Percentiles rank a stretch among this genome's conserved stretches.
phyloP scores from a whole-genome alignment of 2,797 vertebrate genomes.

The Orientallactaga sibirica region DNA sequence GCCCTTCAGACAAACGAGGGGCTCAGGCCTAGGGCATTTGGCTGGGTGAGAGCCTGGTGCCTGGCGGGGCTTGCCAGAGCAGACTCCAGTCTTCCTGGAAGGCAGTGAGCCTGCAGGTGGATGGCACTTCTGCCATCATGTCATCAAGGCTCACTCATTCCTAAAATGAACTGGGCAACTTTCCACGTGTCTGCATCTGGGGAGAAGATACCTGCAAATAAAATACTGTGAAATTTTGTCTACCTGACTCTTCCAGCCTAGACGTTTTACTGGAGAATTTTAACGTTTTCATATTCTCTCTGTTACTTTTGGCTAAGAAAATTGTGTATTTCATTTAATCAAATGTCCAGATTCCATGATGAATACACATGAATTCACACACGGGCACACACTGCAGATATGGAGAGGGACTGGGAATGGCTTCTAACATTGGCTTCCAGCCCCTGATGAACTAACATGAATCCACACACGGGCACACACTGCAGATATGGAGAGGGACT shows the following conservation, averaged over 20 bases:
- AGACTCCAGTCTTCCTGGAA: not conserved
- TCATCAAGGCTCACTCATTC: not conserved
- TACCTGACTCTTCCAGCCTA: not conserved
- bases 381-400: no score
- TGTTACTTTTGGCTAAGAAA: not conserved
- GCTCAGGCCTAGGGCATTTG: not conserved
- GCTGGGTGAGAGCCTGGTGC: not conserved
- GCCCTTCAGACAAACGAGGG: fast-evolving
- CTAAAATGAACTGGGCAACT: fast-evolving
- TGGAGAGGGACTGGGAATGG: no score
- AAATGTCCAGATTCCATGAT: fast-evolving
- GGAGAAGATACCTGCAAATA: not conserved
- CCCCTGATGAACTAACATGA: no score
- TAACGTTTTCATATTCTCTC: not conserved
- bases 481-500: no score
- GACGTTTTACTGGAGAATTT: no score
- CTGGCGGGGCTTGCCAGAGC: fast-evolving
- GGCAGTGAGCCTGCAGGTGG: fast-evolving
- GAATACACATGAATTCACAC: no score
- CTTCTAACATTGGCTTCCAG: no score
- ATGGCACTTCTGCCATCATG: no score
- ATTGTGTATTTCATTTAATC: not conserved
- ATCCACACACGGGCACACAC: no score
- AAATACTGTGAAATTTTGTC: not conserved
- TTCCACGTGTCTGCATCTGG: not conserved